These are phyloP conservation scores for Scaptomyza reducta DNA, from an alignment of 2,888 invertebrate species.

Conservation along the genomic window DNA sequence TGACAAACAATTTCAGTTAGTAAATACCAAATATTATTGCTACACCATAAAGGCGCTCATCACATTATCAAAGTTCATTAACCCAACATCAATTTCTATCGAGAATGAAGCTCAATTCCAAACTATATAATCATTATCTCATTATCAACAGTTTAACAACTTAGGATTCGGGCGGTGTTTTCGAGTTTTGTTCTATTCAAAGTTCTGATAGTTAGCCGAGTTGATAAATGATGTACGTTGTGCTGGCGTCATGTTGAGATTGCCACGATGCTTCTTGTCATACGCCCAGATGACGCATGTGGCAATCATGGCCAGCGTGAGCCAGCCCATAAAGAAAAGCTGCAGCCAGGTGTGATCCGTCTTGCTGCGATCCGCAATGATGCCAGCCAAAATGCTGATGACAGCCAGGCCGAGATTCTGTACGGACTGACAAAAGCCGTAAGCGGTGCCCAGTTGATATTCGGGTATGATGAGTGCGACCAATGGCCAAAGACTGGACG, in stretches of 20 bases:
- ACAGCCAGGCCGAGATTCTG: slow-evolving; percentile 97
- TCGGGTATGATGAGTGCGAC: slow-evolving; percentile 96
- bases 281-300: slow-evolving; percentile 90
- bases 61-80: slow-evolving; percentile 59
- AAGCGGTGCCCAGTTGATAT: slow-evolving; percentile 97
- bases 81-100: background rate
- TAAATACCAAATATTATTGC: slow-evolving; percentile 66
- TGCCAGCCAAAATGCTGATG: slow-evolving; percentile 92
- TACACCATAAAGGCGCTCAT: slow-evolving; percentile 65
- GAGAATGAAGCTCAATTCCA: background rate
- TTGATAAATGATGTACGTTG: slow-evolving; percentile 83
- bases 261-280: slow-evolving; percentile 88
- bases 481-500: slow-evolving; percentile 98
- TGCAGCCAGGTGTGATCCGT: slow-evolving; percentile 91
- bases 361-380: slow-evolving; percentile 93
- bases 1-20: slow-evolving; percentile 58
- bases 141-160: background rate
- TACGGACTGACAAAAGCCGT: slow-evolving; percentile 97
- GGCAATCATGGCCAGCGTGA: slow-evolving; percentile 90
- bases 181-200: slow-evolving; percentile 51
- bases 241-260: slow-evolving; percentile 90
- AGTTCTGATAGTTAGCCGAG: slow-evolving; percentile 59
- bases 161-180: slow-evolving; percentile 2
- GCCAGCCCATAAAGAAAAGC: slow-evolving; percentile 95
- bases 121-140: background rate